Evolutionary conservation across 2,113 vertebrate species (phyloP), one percentile per base, ranked within the genome.

Genomic region (Chaenogobius annularis): DNA sequence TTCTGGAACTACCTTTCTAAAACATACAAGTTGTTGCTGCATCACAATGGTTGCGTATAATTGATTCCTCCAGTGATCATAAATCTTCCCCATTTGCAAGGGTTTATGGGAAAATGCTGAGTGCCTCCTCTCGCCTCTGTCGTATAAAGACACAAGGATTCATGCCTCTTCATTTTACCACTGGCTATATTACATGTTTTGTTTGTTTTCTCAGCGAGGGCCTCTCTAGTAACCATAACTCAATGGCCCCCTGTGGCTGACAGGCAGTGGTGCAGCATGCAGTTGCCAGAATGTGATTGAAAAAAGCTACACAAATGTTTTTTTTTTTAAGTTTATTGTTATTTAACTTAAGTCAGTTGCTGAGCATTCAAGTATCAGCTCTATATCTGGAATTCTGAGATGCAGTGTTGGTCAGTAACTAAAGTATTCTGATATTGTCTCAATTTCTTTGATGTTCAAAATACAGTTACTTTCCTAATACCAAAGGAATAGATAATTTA

Each of bases 11-110:
- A 7, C 17, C 48, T 17, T 50, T 50, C 48, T 10, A n/a, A n/a
- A 20, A 20, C 20, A 58, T 35, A 14, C 58, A 61, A 40, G 19
- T 19, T 43, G 22, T 13, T 22, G 8, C 35, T 11, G 35, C 61
- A n/a, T 37, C 43, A 23, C 79, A 63, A 47, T 3, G 2, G 68
- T 46, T 81, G 73, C 31, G 72, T 77, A 83, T 80, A 90, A 88
- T 89, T 85, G 72, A 87, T 79, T 82, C 79, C 83, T 20, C 62
- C 37, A 61, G 74, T 78, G 68, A 77, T 75, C 52, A 61, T 79
- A 78, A 59, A 78, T 43, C 72, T 47, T 19, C 17, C 35, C 31
- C 13, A 3, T 64, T 74, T 76, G 40, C 11, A 62, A 5, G 22
- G 48, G n/a, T 78, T 82, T 59, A 73, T 44, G 68, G 14, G n/a